phyloP scores from a whole-genome alignment of 1,140 invertebrate species.

The Elysia chlorotica region DNA sequence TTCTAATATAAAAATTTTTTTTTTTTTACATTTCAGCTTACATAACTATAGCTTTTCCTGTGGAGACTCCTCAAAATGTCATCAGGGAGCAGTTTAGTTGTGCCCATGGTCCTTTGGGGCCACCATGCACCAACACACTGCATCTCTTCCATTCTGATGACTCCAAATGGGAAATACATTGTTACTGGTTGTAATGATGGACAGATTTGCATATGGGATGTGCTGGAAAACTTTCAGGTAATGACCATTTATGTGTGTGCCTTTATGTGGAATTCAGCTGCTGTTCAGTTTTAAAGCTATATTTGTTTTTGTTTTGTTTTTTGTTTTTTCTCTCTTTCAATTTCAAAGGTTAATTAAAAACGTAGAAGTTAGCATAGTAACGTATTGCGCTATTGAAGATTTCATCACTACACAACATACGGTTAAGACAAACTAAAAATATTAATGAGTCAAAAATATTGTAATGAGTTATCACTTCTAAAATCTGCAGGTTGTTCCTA shows the following conservation, averaged over 20 bases:
- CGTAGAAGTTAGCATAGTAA: no score
- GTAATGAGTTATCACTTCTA: not conserved
- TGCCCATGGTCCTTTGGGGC: slow-evolving; percentile 97
- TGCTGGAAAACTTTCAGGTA: slow-evolving; percentile 64
- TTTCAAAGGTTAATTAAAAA: no score
- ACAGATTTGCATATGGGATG: slow-evolving; percentile 96
- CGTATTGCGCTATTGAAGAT: no score
- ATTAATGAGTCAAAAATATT: not conserved
- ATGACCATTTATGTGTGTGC: not conserved
- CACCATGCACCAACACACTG: slow-evolving; percentile 93
- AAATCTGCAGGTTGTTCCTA: slow-evolving; percentile 83
- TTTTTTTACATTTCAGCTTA: no score
- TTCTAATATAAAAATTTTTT: no score
- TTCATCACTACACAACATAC: no score
- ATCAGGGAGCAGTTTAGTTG: slow-evolving; percentile 77
- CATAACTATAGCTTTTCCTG: no score
- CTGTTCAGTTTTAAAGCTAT: no score
- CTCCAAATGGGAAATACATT: slow-evolving; percentile 88
- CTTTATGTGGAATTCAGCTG: no score
- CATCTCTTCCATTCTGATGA: slow-evolving; percentile 91
- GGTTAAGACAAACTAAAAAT: no score
- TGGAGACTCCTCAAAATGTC: slow-evolving; percentile 32
- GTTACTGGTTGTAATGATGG: slow-evolving; percentile 98
- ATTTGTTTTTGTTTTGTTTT: no score
- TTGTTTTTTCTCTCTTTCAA: no score